Evolutionary conservation across 23 tunicate species (phyloP).

Genomic region (Halocynthia aurantium): DNA sequence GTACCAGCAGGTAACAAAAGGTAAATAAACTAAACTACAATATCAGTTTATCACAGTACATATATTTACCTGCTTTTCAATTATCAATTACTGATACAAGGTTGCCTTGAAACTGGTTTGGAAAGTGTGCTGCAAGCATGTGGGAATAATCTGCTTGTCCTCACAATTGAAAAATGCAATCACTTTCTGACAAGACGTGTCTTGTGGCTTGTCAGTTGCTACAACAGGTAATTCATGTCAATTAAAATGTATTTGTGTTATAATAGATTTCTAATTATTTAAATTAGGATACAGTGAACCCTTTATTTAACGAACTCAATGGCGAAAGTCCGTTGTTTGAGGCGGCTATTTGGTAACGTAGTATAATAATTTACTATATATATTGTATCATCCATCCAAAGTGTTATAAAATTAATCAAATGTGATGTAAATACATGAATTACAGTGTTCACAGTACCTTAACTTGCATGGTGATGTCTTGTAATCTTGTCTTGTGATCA

Average conservation of each 20-base stretch:
- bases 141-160: slow-evolving; percentile 47
- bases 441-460: no score
- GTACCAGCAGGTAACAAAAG: not conserved
- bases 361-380: no score
- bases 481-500: no score
- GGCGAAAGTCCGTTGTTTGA: not conserved
- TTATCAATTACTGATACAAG: slow-evolving; percentile 11
- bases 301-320: not conserved
- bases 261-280: not conserved
- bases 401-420: no score
- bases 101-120: slow-evolving; percentile 67
- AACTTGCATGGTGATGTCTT: no score
- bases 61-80: not conserved
- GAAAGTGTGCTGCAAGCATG: slow-evolving; percentile 58
- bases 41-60: not conserved
- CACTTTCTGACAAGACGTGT: slow-evolving; percentile 54
- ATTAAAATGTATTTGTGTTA: not conserved
- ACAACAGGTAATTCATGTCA: slow-evolving; percentile 37
- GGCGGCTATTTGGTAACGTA: no score
- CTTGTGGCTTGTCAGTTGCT: slow-evolving; percentile 73
- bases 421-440: no score
- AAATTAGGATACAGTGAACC: no score
- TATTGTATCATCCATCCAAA: not conserved
- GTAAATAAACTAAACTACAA: not conserved
- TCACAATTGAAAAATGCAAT: slow-evolving; percentile 64